These are phyloP conservation scores for Acanthaster planci DNA, from an alignment of 35 echinoderm and acorn worm genomes.

Conservation along the genomic window DNA sequence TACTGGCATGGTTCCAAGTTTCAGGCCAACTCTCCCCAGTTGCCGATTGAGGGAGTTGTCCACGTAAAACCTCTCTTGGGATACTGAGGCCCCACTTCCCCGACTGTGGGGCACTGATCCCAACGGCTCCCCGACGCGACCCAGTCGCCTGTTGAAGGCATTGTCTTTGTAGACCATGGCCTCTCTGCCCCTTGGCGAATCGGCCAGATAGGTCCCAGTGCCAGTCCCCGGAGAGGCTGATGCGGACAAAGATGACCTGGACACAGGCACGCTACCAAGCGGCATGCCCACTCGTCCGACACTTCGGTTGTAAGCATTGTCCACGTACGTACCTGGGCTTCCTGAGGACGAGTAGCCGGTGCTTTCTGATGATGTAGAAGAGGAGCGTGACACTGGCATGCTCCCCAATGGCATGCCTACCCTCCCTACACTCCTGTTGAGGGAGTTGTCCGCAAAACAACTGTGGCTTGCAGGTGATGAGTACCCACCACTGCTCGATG, in stretches of 20 bases:
- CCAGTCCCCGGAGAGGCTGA: neutral
- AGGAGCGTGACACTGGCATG: conserved; percentile 11
- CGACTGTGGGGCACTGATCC: conserved; percentile 22
- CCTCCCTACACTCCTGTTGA: conserved; percentile 18
- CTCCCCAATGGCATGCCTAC: neutral
- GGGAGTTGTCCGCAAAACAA: conserved; percentile 13
- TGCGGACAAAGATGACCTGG: neutral
- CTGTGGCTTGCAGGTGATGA: neutral
- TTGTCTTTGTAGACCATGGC: conserved; percentile 29
- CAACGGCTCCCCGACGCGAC: conserved; percentile 42
- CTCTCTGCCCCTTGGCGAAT: neutral
- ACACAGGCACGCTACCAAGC: conserved; percentile 16
- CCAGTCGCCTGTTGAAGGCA: conserved; percentile 37
- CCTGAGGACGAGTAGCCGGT: neutral
- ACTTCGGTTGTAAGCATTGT: conserved; percentile 55
- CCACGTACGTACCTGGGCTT: conserved; percentile 25
- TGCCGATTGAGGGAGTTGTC: conserved; percentile 35
- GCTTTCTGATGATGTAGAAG: neutral
- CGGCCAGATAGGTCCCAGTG: neutral
- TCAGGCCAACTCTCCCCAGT: conserved; percentile 33
- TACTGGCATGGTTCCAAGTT: conserved; percentile 32
- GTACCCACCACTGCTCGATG: neutral
- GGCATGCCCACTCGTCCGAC: conserved; percentile 49
- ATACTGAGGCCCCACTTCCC: neutral
- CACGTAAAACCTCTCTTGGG: neutral